Conservation (phyloP, 2,888 invertebrate genomes). For the Nemurella pictetii region DNA sequence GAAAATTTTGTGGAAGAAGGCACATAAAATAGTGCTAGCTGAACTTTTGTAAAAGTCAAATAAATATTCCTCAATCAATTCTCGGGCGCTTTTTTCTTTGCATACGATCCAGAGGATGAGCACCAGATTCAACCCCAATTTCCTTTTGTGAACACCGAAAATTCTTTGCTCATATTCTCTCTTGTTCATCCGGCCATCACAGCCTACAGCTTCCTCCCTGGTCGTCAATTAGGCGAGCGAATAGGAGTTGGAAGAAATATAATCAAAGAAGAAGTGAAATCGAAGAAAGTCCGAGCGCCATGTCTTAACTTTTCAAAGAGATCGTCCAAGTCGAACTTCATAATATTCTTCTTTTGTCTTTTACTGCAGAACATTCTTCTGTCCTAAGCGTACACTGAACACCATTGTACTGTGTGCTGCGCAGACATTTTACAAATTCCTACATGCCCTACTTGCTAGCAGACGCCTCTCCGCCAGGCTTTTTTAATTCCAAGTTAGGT, state of each 20-base stretch:
- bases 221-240: slow-evolving; percentile 37
- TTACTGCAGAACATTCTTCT: background rate
- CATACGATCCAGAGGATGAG: slow-evolving; percentile 1
- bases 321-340: background rate
- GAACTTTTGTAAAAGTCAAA: slow-evolving; percentile 1
- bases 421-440: background rate
- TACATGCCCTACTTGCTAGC: background rate
- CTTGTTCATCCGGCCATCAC: background rate
- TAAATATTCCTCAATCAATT: slow-evolving; percentile 14
- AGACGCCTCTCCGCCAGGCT: background rate
- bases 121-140: slow-evolving; percentile 39
- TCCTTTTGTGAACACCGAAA: slow-evolving; percentile 33
- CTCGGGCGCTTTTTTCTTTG: slow-evolving; percentile 20
- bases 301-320: slow-evolving; percentile 19
- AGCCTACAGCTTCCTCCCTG: slow-evolving; percentile 28
- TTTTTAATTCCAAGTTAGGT: background rate
- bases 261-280: slow-evolving; percentile 28
- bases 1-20: too few relatives aligned
- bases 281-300: slow-evolving; percentile 17
- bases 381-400: background rate
- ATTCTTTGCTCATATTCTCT: slow-evolving; percentile 21
- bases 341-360: slow-evolving; percentile 13
- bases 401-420: background rate
- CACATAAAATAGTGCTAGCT: too few relatives aligned
- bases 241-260: slow-evolving; percentile 17